Evolutionary conservation across 2,113 vertebrate species (phyloP).

Genomic region (Nycticorax nycticorax): DNA sequence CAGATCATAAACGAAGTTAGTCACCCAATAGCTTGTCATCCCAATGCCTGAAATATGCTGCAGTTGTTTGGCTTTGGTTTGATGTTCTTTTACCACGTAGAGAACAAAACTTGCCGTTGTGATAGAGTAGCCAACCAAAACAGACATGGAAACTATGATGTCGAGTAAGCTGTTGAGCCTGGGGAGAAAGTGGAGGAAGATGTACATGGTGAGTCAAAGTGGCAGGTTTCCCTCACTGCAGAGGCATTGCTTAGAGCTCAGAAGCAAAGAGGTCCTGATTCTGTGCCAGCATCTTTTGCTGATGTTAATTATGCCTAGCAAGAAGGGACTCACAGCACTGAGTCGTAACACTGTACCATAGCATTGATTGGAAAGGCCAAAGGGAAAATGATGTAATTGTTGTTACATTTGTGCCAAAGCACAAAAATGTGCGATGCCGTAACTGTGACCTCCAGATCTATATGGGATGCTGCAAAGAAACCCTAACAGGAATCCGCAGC

Average conservation of each 20-base stretch:
- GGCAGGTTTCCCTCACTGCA: not conserved
- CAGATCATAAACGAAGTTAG: conserved; percentile 95
- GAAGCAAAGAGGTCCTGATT: not conserved
- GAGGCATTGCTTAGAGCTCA: conserved; percentile 20
- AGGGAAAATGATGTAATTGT: not conserved
- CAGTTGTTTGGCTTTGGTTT: conserved; percentile 89
- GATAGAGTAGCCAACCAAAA: conserved; percentile 93
- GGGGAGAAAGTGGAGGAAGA: not conserved
- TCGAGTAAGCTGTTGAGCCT: conserved; percentile 88
- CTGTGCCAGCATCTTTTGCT: not conserved
- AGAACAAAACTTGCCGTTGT: conserved; percentile 90
- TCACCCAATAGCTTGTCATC: conserved; percentile 89
- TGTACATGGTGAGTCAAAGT: not conserved
- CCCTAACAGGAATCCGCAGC: not conserved
- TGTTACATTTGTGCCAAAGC: not conserved
- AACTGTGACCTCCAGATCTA: not conserved
- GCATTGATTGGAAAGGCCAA: not conserved
- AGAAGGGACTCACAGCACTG: not conserved
- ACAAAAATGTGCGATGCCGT: not conserved
- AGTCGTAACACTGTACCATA: not conserved
- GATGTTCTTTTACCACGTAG: conserved; percentile 90
- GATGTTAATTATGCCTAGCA: not conserved
- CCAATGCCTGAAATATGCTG: conserved; percentile 94
- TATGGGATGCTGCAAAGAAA: not conserved
- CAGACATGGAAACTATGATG: conserved; percentile 87